Conservation (phyloP, 2,797 vertebrate species). For the Darevskia mixta region DNA sequence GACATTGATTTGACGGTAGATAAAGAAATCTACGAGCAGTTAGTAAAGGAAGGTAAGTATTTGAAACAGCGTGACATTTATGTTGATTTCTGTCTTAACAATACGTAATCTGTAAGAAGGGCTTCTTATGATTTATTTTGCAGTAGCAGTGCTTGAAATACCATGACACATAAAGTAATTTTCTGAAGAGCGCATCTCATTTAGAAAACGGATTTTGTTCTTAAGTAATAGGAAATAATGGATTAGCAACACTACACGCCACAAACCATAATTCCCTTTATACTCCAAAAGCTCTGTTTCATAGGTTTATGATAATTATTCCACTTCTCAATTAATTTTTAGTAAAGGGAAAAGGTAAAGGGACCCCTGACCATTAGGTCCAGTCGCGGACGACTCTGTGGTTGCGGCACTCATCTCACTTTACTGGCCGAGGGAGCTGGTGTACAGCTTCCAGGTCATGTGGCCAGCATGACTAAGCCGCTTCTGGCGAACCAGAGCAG, state of each 20-base stretch:
- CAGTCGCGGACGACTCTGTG: too few species aligned
- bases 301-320: not conserved
- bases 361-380: too few species aligned
- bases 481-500: too few species aligned
- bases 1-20: constrained; percentile 96
- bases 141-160: constrained; percentile 15
- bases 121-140: constrained; percentile 11
- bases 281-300: not conserved
- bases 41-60: constrained; percentile 89
- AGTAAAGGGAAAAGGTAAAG: constrained; percentile 17
- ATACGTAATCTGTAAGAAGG: not conserved
- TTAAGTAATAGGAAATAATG: constrained; percentile 35
- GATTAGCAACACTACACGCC: not conserved
- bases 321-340: constrained; percentile 24
- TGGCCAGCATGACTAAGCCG: too few species aligned
- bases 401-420: too few species aligned
- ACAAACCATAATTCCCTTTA: not conserved
- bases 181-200: constrained; percentile 10
- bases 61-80: constrained; percentile 60
- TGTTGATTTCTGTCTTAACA: constrained; percentile 31
- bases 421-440: too few species aligned
- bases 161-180: constrained; percentile 17
- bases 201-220: constrained; percentile 10
- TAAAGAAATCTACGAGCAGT: constrained; percentile 91
- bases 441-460: too few species aligned